Percentiles rank a stretch among this genome's conserved stretches.
Evolutionary conservation across 1,140 invertebrate species (phyloP).

Genomic region (Metopolophium dirhodum): DNA sequence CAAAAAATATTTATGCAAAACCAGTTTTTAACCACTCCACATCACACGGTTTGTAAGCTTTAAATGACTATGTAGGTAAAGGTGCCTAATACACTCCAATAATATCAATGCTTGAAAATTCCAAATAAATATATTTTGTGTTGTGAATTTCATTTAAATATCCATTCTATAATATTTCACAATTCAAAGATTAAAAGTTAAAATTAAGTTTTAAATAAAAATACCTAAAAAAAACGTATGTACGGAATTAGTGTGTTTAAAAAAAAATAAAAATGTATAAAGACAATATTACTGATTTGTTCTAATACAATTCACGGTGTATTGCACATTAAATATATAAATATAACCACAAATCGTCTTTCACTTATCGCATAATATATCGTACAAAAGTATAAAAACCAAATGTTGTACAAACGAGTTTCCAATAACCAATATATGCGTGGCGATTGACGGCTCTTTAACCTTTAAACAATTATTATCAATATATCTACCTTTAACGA

Average conservation of each 20-base stretch:
- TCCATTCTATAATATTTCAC: neutral
- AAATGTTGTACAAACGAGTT: neutral
- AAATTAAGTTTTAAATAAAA: neutral
- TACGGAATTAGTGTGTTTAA: too few relatives aligned
- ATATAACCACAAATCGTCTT: too few relatives aligned
- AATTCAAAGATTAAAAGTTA: neutral
- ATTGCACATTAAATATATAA: too few relatives aligned
- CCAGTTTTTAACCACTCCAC: neutral
- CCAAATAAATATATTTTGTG: neutral
- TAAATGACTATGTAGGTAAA: neutral
- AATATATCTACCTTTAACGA: neutral
- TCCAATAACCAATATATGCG: neutral
- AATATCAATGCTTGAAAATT: neutral
- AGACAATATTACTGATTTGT: too few relatives aligned
- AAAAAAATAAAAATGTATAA: too few relatives aligned
- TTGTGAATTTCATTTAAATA: neutral
- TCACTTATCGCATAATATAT: neutral
- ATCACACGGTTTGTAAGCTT: neutral
- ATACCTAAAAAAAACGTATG: neutral
- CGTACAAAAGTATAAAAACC: neutral
- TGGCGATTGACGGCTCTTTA: neutral
- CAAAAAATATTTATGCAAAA: neutral
- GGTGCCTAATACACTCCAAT: neutral
- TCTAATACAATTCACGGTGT: too few relatives aligned
- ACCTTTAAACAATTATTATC: neutral